Conservation (phyloP, 2,113 vertebrate species). For the Nothobranchius furzeri region DNA sequence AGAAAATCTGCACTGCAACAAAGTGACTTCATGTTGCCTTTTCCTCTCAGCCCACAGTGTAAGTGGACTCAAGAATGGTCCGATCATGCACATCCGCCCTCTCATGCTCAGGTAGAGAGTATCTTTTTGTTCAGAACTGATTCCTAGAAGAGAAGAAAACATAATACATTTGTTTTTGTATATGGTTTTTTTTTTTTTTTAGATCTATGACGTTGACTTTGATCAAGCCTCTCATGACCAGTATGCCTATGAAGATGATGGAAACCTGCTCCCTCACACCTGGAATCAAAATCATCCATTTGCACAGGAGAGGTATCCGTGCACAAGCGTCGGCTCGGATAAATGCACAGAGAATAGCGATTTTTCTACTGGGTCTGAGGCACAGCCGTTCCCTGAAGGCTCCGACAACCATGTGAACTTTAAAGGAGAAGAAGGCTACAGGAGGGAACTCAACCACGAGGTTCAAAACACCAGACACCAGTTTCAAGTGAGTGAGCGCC, state of each 20-base stretch:
- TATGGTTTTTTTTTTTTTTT: conserved; percentile 32
- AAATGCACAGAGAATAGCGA: conserved; percentile 68
- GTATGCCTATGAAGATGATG: conserved; percentile 65
- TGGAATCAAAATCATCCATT: conserved; percentile 80
- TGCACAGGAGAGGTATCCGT: conserved; percentile 67
- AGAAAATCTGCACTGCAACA: not conserved
- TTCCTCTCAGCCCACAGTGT: conserved; percentile 74
- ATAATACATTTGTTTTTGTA: too few relatives aligned
- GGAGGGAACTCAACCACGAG: conserved; percentile 67
- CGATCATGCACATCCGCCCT: conserved; percentile 63
- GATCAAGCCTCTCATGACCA: conserved; percentile 63
- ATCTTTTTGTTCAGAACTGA: conserved; percentile 6
- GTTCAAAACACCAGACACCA: conserved; percentile 75
- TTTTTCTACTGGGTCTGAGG: conserved; percentile 73
- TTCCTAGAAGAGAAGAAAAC: too few relatives aligned
- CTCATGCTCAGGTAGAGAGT: conserved; percentile 75
- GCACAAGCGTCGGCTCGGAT: conserved; percentile 64
- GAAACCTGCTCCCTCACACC: conserved; percentile 63
- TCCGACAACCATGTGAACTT: conserved; percentile 77
- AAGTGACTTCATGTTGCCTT: not conserved
- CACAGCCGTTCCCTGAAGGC: conserved; percentile 68
- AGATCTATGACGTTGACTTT: conserved; percentile 73
- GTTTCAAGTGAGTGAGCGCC: conserved; percentile 80
- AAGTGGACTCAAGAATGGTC: conserved; percentile 81
- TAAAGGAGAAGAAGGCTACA: conserved; percentile 68